Conservation (phyloP, 1,140 invertebrate species). For the Apocrypta bakeri region DNA sequence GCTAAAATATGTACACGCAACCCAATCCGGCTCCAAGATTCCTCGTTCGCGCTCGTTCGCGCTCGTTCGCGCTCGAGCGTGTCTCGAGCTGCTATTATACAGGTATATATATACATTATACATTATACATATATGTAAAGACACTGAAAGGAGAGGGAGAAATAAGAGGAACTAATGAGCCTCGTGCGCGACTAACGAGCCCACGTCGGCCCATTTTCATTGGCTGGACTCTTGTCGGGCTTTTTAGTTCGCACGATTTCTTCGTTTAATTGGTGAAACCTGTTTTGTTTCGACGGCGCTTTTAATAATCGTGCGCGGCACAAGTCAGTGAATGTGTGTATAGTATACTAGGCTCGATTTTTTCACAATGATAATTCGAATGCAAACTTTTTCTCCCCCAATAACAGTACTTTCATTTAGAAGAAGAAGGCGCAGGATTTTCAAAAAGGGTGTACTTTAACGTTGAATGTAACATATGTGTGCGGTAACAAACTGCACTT, state of each 20-base stretch:
- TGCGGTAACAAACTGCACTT: neutral
- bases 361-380: no score
- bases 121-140: no score
- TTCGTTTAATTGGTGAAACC: constrained; percentile 41
- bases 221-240: neutral
- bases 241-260: constrained; percentile 41
- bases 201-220: constrained; percentile 30
- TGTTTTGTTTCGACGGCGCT: constrained; percentile 1
- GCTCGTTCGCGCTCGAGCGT: no score
- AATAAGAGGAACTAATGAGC: constrained; percentile 19
- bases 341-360: no score
- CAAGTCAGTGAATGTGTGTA: no score
- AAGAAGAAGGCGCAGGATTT: no score
- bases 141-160: neutral
- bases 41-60: no score
- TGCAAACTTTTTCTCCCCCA: constrained; percentile 18
- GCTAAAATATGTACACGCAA: neutral
- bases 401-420: constrained; percentile 6
- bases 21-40: neutral
- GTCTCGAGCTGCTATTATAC: no score
- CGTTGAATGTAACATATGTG: neutral
- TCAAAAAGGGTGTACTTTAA: no score
- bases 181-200: constrained; percentile 7
- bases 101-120: no score
- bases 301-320: neutral